Base-by-base conservation (phyloP, 2,888 invertebrate species). In the Ommatoiulus sabulosus region DNA sequence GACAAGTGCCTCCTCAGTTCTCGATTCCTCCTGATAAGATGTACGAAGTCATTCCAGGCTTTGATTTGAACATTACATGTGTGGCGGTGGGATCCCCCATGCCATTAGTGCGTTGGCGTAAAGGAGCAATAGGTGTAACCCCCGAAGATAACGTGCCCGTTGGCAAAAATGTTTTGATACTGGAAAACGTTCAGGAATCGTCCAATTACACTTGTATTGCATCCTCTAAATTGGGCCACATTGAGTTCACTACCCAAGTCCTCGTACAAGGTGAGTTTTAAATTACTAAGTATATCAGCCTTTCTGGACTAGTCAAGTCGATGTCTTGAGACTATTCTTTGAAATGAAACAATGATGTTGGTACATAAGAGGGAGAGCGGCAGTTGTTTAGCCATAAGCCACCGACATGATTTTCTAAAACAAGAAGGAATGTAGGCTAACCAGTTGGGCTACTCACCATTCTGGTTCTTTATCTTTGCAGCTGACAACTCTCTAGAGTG, bases 171-270 rank as follows among this genome's bases (percentile, higher is more conserved):
- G 96, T 97, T 17, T 94, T 99, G 84, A 95, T 95, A 91, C 93
- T 99, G 90, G 96, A 95, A 87, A 96, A 98, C 92, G 97, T 99
- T 90, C 95, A 96, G 91, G 96, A 97, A 92, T 97, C 98, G 0
- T 97, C 97, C 43, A 99, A 99, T 93, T 99, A 98, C 94, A 99
- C 99, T 0, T 99, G 99, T 92, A 96, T 97, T 90, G 99, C 99
- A 0, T 96, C 97, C 88, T 98, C 98, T 92, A 97, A 97, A 20
- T 94, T 99, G 89, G 99, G 98, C 86, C 96, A 97, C 91, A 97
- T 99, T 90, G 98, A 98, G 92, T 95, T 96, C 4, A 95, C 95
- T 0, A 96, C 98, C 15, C 95, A 96, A 91, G 98, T 99, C 90
- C 97, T 97, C 94, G 99, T 99, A 91, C 98, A 98, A 95, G 98